These are phyloP conservation scores for Semotilus atromaculatus DNA, from an alignment of 2,797 vertebrate species.

Conservation along the genomic window DNA sequence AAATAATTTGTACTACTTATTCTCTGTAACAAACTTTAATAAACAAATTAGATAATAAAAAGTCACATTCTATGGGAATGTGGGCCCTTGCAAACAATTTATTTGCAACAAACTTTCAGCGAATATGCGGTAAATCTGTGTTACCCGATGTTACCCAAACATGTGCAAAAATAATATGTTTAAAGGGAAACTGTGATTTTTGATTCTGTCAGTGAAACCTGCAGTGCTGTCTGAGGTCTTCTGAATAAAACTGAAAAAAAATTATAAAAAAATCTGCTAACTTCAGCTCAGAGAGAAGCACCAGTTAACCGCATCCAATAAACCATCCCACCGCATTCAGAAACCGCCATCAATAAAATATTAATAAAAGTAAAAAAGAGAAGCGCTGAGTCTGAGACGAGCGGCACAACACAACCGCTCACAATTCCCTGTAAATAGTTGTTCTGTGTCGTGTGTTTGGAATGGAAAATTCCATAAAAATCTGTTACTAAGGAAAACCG, in stretches of 20 bases:
- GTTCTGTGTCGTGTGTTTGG: conserved; percentile 11
- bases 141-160: neutral
- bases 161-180: neutral
- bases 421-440: conserved; percentile 26
- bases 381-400: conserved; percentile 12
- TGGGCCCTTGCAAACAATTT: neutral
- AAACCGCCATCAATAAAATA: conserved; percentile 43
- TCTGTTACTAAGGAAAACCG: conserved; percentile 37
- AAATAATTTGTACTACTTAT: neutral
- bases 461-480: conserved; percentile 44
- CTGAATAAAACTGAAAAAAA: neutral
- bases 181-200: neutral
- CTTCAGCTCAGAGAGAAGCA: conserved; percentile 19
- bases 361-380: conserved; percentile 11
- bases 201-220: conserved; percentile 11
- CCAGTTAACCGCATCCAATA: conserved; percentile 26
- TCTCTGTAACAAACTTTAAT: neutral
- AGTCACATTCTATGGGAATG: neutral
- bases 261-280: neutral
- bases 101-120: neutral
- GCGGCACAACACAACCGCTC: conserved; percentile 1
- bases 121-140: neutral
- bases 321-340: conserved; percentile 14
- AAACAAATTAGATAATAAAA: neutral
- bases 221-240: conserved; percentile 9